A percentile compares a stretch with the other conserved stretches of the same genome.
Conservation (phyloP, 2,888 invertebrate genomes). For the Caenorhabditis panamensis region DNA sequence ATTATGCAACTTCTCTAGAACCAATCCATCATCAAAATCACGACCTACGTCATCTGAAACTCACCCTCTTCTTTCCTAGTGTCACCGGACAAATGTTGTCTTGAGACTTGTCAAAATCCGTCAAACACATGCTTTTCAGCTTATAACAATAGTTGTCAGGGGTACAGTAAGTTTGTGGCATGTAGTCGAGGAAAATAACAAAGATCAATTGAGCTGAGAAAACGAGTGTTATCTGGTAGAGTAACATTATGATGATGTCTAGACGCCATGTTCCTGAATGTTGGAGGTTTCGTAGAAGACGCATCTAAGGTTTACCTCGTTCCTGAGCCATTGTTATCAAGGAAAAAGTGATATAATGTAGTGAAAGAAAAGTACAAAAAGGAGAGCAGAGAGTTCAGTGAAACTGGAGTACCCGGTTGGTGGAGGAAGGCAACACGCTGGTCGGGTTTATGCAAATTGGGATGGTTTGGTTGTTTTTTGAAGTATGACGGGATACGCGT, state of each 20-base stretch:
- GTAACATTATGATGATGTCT: slow-evolving; percentile 50
- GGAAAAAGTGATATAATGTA: neutral
- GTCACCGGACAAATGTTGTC: slow-evolving; percentile 35
- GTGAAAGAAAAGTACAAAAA: slow-evolving; percentile 3
- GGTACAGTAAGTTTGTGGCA: slow-evolving; percentile 49
- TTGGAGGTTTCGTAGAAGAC: neutral
- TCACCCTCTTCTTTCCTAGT: neutral
- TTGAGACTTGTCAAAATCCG: slow-evolving; percentile 44
- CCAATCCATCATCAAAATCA: neutral
- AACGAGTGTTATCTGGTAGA: slow-evolving; percentile 54
- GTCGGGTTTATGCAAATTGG: neutral
- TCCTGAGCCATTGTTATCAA: slow-evolving; percentile 13
- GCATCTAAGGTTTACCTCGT: neutral
- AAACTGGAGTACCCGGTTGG: slow-evolving; percentile 26
- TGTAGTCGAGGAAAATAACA: slow-evolving; percentile 59
- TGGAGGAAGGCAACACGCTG: neutral
- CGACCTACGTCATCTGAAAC: neutral
- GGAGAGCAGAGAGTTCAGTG: slow-evolving; percentile 23
- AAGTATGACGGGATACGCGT: neutral
- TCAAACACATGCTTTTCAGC: slow-evolving; percentile 46
- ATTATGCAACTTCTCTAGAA: slow-evolving; percentile 39
- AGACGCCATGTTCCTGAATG: slow-evolving; percentile 57
- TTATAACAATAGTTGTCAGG: slow-evolving; percentile 51
- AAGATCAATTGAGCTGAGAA: slow-evolving; percentile 56
- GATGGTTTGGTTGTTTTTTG: neutral